Percentiles rank a stretch among this genome's conserved stretches.
phyloP scores from a whole-genome alignment of 2,888 invertebrate genomes.

The Nomada fucata region DNA sequence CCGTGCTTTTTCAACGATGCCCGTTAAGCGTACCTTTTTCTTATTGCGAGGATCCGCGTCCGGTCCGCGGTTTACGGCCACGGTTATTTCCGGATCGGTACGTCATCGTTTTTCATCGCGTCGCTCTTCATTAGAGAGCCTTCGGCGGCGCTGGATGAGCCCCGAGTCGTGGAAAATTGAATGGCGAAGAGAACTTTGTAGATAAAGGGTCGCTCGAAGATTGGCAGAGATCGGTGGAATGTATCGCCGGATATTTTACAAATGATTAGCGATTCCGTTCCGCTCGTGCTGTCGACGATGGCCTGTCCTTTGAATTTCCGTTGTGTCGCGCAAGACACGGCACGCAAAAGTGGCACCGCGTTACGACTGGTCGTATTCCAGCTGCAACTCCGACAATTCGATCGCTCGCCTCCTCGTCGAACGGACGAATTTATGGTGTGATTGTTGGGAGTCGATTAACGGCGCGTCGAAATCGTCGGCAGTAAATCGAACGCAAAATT shows the following conservation, averaged over 20 bases:
- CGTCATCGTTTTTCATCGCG: constrained; percentile 51
- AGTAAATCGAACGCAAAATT: background rate
- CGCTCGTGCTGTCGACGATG: background rate
- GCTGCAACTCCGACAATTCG: constrained; percentile 2
- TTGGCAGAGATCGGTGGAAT: background rate
- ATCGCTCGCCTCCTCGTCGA: constrained; percentile 7
- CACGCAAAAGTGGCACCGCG: constrained; percentile 2
- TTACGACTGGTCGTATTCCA: constrained; percentile 32
- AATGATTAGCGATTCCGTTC: background rate
- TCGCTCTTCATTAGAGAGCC: constrained; percentile 36
- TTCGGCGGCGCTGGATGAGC: background rate
- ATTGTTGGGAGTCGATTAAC: constrained; percentile 11
- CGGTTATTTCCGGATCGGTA: constrained; percentile 76
- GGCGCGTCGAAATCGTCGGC: background rate
- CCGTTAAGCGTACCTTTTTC: constrained; percentile 47
- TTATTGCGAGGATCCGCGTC: constrained; percentile 52
- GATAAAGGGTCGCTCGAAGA: too few relatives aligned
- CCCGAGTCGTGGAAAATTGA: constrained; percentile 3
- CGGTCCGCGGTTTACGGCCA: constrained; percentile 66
- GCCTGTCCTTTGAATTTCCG: constrained; percentile 22
- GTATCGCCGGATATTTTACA: background rate
- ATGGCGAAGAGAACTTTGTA: too few relatives aligned
- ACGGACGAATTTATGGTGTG: constrained; percentile 7
- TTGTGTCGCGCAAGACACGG: background rate
- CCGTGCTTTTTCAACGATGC: constrained; percentile 54